These are phyloP conservation scores for Trachymyrmex septentrionalis DNA, from an alignment of 1,140 invertebrate species.

Conservation along the genomic window DNA sequence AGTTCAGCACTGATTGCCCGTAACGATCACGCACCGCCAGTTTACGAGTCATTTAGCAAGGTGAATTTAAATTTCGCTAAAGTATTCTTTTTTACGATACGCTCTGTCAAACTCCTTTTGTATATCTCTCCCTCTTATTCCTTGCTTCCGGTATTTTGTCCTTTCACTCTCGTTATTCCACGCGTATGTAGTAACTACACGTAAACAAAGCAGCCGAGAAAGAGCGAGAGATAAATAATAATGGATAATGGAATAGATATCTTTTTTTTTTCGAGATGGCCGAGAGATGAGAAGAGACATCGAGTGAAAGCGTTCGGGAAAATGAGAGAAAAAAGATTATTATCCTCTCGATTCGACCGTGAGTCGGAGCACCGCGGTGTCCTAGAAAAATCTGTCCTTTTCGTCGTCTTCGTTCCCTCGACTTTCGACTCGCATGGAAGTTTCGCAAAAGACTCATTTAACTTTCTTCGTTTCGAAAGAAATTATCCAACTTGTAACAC, in stretches of 20 bases:
- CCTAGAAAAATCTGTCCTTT: conserved; percentile 66
- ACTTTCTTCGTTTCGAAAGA: conserved; percentile 69
- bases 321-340: conserved; percentile 79
- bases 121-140: not conserved
- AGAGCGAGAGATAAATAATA: conserved; percentile 52
- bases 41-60: conserved; percentile 24
- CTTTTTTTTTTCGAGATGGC: not conserved
- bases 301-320: conserved; percentile 28
- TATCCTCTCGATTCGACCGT: conserved; percentile 75
- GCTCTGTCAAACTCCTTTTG: conserved; percentile 4
- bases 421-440: conserved; percentile 61
- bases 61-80: conserved; percentile 36
- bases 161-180: conserved; percentile 37
- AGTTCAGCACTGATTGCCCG: not conserved
- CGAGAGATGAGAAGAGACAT: conserved; percentile 11
- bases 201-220: conserved; percentile 49
- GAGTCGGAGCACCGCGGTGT: conserved; percentile 14
- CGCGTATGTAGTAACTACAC: not conserved
- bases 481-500: conserved; percentile 68
- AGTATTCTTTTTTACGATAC: conserved; percentile 20
- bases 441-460: conserved; percentile 67
- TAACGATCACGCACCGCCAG: not conserved
- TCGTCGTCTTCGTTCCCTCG: conserved; percentile 51
- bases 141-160: conserved; percentile 31
- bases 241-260: conserved; percentile 59